Conservation (phyloP, 2,797 vertebrate species). For the Tachyglossus aculeatus region DNA sequence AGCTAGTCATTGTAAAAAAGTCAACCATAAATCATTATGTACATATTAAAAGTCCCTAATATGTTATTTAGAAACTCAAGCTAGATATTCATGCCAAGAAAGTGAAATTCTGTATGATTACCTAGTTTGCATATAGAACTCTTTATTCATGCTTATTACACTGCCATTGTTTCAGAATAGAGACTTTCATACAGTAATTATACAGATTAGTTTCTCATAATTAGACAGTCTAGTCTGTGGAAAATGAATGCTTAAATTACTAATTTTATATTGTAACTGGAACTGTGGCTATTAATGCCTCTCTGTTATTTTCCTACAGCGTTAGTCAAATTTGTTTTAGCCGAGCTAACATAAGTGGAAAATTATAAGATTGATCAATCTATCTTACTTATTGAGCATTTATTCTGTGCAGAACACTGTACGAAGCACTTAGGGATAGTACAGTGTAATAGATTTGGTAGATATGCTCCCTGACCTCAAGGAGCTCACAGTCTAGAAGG, state of each 20-base stretch:
- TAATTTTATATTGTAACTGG: neutral
- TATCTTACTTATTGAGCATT: neutral
- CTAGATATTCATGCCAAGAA: no score
- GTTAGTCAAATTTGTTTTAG: neutral
- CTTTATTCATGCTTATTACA: neutral
- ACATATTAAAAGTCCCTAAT: neutral
- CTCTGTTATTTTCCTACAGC: neutral
- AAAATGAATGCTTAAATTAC: neutral
- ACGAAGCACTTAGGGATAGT: no score
- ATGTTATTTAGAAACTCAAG: no score
- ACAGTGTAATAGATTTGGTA: no score
- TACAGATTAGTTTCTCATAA: neutral
- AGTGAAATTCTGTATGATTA: neutral
- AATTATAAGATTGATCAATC: neutral
- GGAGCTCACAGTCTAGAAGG: no score
- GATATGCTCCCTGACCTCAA: no score
- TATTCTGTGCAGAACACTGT: no score
- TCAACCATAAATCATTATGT: neutral
- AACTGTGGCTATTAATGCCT: neutral
- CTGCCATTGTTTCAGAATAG: neutral
- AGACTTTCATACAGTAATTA: neutral
- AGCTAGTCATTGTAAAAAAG: no score
- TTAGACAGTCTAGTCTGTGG: neutral
- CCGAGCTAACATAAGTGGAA: neutral
- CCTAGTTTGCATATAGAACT: neutral